Base-by-base conservation (phyloP, 2,113 vertebrate species). In the Oryzias woworae region DNA sequence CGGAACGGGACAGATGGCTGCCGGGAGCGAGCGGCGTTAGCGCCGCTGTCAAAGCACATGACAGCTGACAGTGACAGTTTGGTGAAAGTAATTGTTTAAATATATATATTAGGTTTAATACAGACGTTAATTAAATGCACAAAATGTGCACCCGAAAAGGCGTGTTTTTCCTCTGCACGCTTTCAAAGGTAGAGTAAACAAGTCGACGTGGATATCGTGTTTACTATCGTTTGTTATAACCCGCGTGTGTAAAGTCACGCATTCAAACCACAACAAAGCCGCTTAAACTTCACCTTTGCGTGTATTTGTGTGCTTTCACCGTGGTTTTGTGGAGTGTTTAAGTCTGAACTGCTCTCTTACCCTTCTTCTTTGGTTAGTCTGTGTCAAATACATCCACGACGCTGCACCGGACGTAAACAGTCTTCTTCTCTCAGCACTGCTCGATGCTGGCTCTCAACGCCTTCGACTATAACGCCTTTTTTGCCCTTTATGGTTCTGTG, bases 311-410 rank as follows among this genome's bases (percentile, higher is more conserved):
- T 50, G 17, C 0, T 43, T 24, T 7, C 24, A 15, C 14, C 14
- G 13, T 43, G 41, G 43, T 66, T 66, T 36, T 28, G 1, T 49
- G 66, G 53, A n/a, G 16, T 54, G 51, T 24, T 4, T 50, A 36
- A 67, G 53, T 13, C 23, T 4, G 48, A 48, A 41, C 58, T n/a
- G 76, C 23, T 61, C 62, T 78, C 87, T 49, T 88, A 88, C 88
- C 85, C 80, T 64, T 86, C 78, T 64, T 86, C 79, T 88, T 75
- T 73, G 69, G 66, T 73, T 67, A 51, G 70, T 69, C 77, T 70
- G 80, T 73, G 87, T 70, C 83, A 84, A 75, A 79, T 69, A 79
- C 90, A 91, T 90, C 87, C 86, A 90, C 87, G 81, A 75, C 77
- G 81, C 62, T 51, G 78, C 16, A 69, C 81, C 78, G 75, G 75